Evolutionary conservation across 2,797 vertebrate species (phyloP), one percentile per base, ranked within the genome.

Genomic region (Hydrocynus forskahlii): DNA sequence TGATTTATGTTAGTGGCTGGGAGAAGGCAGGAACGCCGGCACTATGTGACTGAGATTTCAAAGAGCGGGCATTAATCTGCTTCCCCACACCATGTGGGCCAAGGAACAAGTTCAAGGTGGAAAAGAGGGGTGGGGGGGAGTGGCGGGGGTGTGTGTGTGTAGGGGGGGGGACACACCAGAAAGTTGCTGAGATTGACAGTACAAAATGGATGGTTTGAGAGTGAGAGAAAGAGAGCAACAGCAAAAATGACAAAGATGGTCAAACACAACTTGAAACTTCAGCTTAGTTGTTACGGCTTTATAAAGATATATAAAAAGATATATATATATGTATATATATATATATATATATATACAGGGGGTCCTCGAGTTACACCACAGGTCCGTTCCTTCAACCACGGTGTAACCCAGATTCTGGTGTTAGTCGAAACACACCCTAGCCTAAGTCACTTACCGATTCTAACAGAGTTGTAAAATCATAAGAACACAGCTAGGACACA

Each of bases 21-120:
- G 63, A 73, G 75, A 85, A 91, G 88, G 87, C 84, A 77, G 40
- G 82, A 87, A 85, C 67, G 64, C 76, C 54, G 83, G 81, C 45
- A 79, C 69, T 81, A 87, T 92, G 91, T 88, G 90, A 92, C 91
- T 87, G 84, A 89, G 88, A 87, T 90, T 92, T 91, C 86, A 90
- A 90, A 92, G 87, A 84, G 83, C 80, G 66, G 75, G 84, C 90
- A 92, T 93, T 91, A 92, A 93, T 92, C 92, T 86, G 87, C 87
- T 83, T 86, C 74, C 83, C 70, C 88, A 88, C 86, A 85, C 84
- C 23, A 68, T 75, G 73, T 86, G 86, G 88, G 89, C 88, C 86
- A 79, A 88, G 87, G 87, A 91, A 88, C 85, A 83, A 80, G 90
- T 91, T 93, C 91, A 94, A 94, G 91, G 92, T 90, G 91, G 90